Conservation (phyloP, 2,113 vertebrate genomes). For the Antechinus flavipes region DNA sequence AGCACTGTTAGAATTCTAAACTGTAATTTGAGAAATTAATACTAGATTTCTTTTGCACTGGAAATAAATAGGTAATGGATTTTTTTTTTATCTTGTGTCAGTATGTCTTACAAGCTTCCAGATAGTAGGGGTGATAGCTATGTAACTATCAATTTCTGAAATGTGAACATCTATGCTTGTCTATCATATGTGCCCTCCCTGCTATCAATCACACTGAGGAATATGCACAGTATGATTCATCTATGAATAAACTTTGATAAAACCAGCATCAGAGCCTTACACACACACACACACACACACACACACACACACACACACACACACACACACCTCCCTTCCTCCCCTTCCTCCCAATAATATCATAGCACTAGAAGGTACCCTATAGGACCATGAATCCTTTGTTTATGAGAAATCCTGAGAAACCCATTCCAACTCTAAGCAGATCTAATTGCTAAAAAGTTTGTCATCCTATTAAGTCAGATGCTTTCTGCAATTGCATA, state of each 20-base stretch:
- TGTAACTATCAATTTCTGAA: conserved; percentile 48
- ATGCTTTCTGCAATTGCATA: background rate
- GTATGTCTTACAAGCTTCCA: background rate
- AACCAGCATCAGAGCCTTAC: background rate
- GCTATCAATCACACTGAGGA: conserved; percentile 17
- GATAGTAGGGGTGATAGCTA: background rate
- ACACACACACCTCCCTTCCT: background rate
- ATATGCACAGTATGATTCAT: conserved; percentile 36
- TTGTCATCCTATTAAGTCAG: background rate
- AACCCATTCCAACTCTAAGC: background rate
- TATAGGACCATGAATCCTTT: background rate
- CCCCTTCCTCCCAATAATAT: background rate
- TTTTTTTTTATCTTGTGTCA: conserved; percentile 53
- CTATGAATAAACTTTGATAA: conserved; percentile 28
- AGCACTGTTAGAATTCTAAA: conserved; percentile 12
- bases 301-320: background rate
- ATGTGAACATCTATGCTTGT: conserved; percentile 38
- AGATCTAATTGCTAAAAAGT: background rate
- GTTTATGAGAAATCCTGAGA: background rate
- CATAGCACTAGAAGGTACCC: background rate
- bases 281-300: background rate
- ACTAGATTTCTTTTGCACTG: conserved; percentile 24
- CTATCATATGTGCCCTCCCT: conserved; percentile 12
- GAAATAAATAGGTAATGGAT: conserved; percentile 18
- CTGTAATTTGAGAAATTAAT: conserved; percentile 25